phyloP scores from a whole-genome alignment of 2,797 vertebrate genomes.

The Buceros bicornis region DNA sequence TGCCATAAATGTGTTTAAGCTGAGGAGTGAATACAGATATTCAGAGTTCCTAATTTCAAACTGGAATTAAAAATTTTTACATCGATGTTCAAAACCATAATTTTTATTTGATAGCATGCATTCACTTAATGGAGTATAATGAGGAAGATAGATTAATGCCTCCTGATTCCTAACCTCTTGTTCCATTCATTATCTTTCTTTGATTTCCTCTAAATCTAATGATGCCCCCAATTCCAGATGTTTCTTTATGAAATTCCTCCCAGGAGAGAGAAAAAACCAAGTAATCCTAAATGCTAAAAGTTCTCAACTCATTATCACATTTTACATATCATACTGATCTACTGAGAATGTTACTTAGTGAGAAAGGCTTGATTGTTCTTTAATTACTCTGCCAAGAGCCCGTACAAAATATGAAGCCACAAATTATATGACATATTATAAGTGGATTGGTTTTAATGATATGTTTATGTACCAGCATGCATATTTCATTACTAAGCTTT shows the following conservation, averaged over 20 bases:
- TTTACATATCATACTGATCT: background rate
- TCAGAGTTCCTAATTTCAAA: background rate
- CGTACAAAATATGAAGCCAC: background rate
- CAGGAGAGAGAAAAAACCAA: background rate
- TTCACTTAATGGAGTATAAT: background rate
- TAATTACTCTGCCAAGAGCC: constrained; percentile 19
- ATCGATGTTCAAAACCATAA: rapidly evolving
- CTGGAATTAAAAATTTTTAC: background rate
- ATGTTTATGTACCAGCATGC: background rate
- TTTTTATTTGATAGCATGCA: background rate
- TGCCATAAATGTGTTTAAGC: background rate
- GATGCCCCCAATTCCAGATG: background rate
- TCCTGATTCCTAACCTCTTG: background rate
- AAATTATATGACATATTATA: background rate
- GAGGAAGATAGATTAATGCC: background rate
- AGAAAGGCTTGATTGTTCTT: constrained; percentile 33
- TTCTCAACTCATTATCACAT: background rate
- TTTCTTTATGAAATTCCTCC: constrained; percentile 15
- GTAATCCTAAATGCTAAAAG: background rate
- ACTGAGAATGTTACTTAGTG: constrained; percentile 10
- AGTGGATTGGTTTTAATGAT: constrained; percentile 9
- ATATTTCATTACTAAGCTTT: constrained; percentile 29
- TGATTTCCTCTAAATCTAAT: background rate
- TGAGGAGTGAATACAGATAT: background rate
- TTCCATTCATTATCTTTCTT: constrained; percentile 1